These are phyloP conservation scores for Podabrus alpinus DNA, from an alignment of 2,888 invertebrate genomes.

Conservation along the genomic window DNA sequence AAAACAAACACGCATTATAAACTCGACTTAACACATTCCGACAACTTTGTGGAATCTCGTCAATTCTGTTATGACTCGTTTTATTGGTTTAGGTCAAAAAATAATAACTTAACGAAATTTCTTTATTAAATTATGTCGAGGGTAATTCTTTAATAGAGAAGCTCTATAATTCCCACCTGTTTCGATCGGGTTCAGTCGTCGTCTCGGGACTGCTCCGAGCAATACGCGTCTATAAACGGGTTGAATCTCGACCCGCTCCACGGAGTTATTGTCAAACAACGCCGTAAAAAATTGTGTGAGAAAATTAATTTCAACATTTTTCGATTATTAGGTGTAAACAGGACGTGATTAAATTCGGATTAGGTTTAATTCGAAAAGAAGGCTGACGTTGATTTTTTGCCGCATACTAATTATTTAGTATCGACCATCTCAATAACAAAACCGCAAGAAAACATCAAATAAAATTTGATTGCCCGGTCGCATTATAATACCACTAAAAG, in stretches of 20 bases:
- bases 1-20: neutral
- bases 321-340: neutral
- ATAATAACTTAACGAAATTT: neutral
- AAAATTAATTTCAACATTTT: neutral
- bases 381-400: neutral
- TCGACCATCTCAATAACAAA: neutral
- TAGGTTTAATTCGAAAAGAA: neutral
- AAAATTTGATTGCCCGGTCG: neutral
- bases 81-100: neutral
- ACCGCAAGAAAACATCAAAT: neutral
- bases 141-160: too few species aligned
- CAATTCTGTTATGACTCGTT: neutral
- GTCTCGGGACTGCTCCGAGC: too few species aligned
- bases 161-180: neutral
- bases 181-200: neutral
- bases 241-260: neutral
- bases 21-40: slow-evolving; percentile 1
- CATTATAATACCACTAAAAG: slow-evolving; percentile 1
- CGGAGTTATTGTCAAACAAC: neutral
- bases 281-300: neutral
- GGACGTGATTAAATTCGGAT: neutral
- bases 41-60: neutral
- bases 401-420: neutral
- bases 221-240: neutral
- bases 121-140: too few species aligned